Evolutionary conservation across 2,797 vertebrate genomes (phyloP).

Genomic region (Lagocephalus sceleratus): DNA sequence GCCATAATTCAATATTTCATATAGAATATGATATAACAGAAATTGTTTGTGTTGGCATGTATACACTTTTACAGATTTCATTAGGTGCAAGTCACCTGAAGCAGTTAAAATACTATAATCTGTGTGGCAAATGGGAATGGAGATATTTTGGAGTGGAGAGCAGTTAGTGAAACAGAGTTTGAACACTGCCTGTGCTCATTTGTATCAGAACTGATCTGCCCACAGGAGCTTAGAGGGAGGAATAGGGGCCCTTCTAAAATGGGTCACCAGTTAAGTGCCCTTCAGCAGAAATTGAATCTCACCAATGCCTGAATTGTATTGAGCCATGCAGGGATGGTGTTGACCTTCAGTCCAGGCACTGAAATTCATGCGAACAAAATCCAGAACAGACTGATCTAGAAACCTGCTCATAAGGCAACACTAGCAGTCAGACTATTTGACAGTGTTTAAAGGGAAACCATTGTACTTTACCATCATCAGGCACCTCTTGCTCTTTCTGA

Average conservation of each 20-base stretch:
- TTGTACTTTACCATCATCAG: constrained; percentile 19
- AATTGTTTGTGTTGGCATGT: constrained; percentile 30
- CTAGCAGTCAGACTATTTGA: constrained; percentile 28
- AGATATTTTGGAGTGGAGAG: constrained; percentile 31
- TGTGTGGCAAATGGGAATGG: constrained; percentile 19
- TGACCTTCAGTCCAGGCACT: constrained; percentile 69
- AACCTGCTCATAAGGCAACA: constrained; percentile 44
- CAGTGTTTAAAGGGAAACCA: constrained; percentile 1
- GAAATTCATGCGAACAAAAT: constrained; percentile 65
- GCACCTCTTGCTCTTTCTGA: constrained; percentile 12
- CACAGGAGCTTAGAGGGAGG: constrained; percentile 52
- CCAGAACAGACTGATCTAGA: constrained; percentile 34
- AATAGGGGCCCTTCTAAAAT: constrained; percentile 68
- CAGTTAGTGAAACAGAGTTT: constrained; percentile 36
- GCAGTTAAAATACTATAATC: constrained; percentile 38
- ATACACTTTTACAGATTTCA: constrained; percentile 58
- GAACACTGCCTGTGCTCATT: constrained; percentile 56
- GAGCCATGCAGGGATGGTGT: constrained; percentile 59
- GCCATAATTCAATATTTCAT: constrained; percentile 65
- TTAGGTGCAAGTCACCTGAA: constrained; percentile 42
- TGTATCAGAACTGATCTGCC: constrained; percentile 52
- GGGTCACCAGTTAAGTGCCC: constrained; percentile 77
- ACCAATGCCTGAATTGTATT: constrained; percentile 67
- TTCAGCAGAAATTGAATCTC: constrained; percentile 75
- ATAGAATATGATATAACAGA: constrained; percentile 58